A percentile compares a stretch with the other conserved stretches of the same genome.
phyloP scores from a whole-genome alignment of 2,888 invertebrate genomes.

The Rotaria magnacalcarata region DNA sequence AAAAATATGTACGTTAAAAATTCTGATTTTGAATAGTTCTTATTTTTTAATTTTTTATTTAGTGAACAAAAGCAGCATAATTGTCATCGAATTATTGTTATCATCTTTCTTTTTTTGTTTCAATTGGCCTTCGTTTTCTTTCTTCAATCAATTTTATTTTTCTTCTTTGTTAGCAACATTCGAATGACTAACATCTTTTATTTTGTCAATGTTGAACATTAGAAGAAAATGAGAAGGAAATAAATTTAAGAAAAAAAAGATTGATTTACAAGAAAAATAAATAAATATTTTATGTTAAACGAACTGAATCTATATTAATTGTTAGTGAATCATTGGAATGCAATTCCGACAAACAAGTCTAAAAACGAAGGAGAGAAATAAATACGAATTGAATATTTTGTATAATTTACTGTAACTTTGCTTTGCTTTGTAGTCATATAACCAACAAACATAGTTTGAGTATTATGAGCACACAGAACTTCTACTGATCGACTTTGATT shows the following conservation, averaged over 20 bases:
- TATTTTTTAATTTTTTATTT: background rate
- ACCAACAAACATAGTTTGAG: conserved; percentile 43
- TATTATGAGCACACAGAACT: conserved; percentile 43
- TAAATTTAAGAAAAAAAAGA: background rate
- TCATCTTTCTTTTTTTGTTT: background rate
- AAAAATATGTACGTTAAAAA: conserved; percentile 68
- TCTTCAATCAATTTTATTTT: background rate
- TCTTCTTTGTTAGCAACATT: background rate
- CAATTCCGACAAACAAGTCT: conserved; percentile 39
- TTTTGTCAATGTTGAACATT: background rate
- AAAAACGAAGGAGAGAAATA: background rate
- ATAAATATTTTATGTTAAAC: background rate
- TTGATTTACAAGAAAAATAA: background rate
- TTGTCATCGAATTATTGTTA: background rate
- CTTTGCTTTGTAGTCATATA: conserved; percentile 37
- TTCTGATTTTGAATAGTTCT: background rate
- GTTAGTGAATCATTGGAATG: background rate
- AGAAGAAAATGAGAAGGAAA: background rate
- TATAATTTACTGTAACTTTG: conserved; percentile 2
- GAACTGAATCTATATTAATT: conserved; percentile 22
- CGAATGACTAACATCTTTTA: background rate
- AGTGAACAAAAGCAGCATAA: background rate
- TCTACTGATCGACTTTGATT: conserved; percentile 21
- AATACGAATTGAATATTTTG: too few species aligned
- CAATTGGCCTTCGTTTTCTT: background rate